Evolutionary conservation across 2,113 vertebrate genomes (phyloP), one percentile per base, ranked within the genome.

Genomic region (Shinisaurus crocodilurus): DNA sequence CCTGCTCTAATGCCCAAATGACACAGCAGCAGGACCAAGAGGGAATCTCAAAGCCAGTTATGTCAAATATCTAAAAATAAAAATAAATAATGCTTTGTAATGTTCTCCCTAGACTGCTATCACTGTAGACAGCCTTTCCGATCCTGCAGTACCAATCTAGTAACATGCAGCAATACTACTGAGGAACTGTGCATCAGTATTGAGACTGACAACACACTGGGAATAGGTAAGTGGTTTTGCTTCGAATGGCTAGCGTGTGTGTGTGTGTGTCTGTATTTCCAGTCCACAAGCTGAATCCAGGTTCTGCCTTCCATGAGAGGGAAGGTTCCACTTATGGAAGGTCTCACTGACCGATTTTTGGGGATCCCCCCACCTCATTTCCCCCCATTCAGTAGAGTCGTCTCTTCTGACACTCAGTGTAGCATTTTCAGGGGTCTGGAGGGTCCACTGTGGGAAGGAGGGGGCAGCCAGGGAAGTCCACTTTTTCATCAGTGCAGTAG

Each of bases 181-280:
- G 0, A 27, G 34, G 1, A 34, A 29, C 1, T 0, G 0, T 86
- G 84, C 70, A 8, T 75, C 3, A 15, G 1, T 7, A 1, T 75
- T 12, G 0, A 0, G 0, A 13, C 16, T 54, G 0, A 0, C 0
- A 6, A 37, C 18, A 37, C 23, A 0, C 34, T 86, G 69, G 23
- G 16, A 16, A 8, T 0, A 40, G 23, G 85, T 86, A 57, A 57
- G 85, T 74, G 48, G 9, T 13, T 82, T 63, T 5, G 25, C 23
- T 63, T 82, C 60, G 34, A 1, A 57, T 60, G 50, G 34, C 50
- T 54, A 32, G 32, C 15, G 34, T 81, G 12, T 45, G 20, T 18
- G 34, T 54, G 32, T 50, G 29, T 29, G 29, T 0, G 45, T 27
- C 40, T 77, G 16, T 76, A 48, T 48, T 27, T 79, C 9, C 43